Evolutionary conservation across 2,797 vertebrate species (phyloP), one percentile per base, ranked within the genome.

Genomic region (Hypotaenidia philippensis): DNA sequence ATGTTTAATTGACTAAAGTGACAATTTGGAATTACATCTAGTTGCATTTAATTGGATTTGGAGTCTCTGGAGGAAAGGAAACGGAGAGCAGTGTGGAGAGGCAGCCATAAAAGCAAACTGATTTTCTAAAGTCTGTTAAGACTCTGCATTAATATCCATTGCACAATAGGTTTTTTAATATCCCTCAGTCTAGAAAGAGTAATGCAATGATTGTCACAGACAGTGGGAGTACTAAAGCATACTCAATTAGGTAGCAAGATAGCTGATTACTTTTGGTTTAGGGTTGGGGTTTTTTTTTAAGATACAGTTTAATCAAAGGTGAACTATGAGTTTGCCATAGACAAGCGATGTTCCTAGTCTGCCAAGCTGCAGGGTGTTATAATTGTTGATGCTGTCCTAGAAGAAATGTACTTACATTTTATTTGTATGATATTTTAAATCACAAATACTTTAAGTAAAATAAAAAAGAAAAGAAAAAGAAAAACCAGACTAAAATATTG

Each of bases 31-130:
- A 98, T 98, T 98, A 98, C 97, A 97, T 98, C 97, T 97, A 98
- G 98, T 98, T 96, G 96, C 94, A 96, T 98, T 98, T 98, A 98
- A 98, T 98, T 98, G 98, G 97, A 98, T 98, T 98, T 98, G 90
- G 95, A 97, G 92, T 95, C 98, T 98, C 98, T 94, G 72, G 97
- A 97, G 97, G 96, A 97, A 97, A 86, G 86, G 96, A 96, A 97
- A 96, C 16, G 32, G 87, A 97, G 94, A 97, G 94, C 88, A 91
- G 89, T 74, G 68, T 83, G 93, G 91, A 98, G 93, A 97, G 94
- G 95, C 96, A 97, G 95, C 97, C 94, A 97, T 98, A 98, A 98
- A 98, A 98, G 93, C 94, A 97, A 98, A 98, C 96, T 93, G 96
- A 95, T 98, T 97, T 97, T 98, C 96, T 95, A 38, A 98, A 98